phyloP scores from a whole-genome alignment of 1,140 invertebrate genomes.

The Ceratina japonica region DNA sequence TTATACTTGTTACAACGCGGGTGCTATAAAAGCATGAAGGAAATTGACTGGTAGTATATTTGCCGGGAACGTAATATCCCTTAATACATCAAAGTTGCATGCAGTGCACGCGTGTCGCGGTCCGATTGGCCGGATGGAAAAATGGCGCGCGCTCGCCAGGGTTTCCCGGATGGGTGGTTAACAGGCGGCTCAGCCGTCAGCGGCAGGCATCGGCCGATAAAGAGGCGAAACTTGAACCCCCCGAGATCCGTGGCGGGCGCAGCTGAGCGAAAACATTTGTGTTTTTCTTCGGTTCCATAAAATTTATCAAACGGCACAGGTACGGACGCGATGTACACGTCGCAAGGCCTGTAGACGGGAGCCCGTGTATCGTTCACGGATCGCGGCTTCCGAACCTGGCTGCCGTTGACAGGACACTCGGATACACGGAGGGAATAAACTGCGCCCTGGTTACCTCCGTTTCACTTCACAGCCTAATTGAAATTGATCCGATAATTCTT shows the following conservation, averaged over 20 bases:
- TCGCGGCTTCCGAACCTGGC: not conserved
- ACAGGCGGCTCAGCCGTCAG: conserved; percentile 67
- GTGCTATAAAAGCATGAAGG: too few species aligned
- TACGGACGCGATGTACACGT: not conserved
- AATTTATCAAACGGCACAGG: conserved; percentile 70
- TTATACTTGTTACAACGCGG: too few species aligned
- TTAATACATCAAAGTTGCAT: too few species aligned
- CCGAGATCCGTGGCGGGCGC: conserved; percentile 36
- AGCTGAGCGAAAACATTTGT: conserved; percentile 70
- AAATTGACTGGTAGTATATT: too few species aligned
- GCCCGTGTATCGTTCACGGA: conserved; percentile 10
- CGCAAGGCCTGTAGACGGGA: not conserved
- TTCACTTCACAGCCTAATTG: too few species aligned
- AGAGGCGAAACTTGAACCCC: not conserved
- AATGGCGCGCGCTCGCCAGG: conserved; percentile 40
- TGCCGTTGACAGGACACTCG: too few species aligned
- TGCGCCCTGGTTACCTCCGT: too few species aligned
- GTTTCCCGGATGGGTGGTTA: conserved; percentile 63
- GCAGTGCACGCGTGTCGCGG: too few species aligned
- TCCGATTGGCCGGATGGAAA: not conserved
- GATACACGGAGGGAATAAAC: too few species aligned
- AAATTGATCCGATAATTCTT: too few species aligned
- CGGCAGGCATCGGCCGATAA: conserved; percentile 62
- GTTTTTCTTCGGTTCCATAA: conserved; percentile 70
- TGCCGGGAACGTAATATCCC: too few species aligned